These are phyloP conservation scores for Oreohelix idahoensis DNA, from an alignment of 1,140 invertebrate genomes.

Conservation along the genomic window DNA sequence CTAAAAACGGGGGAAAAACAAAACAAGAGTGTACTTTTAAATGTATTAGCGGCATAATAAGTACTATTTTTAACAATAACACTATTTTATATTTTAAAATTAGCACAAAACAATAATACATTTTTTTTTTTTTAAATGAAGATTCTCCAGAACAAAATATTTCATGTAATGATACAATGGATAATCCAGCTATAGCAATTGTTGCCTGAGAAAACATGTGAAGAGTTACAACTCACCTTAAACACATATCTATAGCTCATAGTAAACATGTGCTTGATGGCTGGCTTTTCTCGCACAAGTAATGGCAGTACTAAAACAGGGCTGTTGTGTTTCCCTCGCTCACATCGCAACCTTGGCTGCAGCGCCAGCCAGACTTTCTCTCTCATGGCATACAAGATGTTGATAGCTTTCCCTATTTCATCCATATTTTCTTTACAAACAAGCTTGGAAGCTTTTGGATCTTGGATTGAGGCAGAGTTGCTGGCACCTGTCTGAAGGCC, in stretches of 20 bases:
- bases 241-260: conserved; percentile 58
- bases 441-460: conserved; percentile 47
- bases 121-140: no score
- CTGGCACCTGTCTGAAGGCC: conserved; percentile 15
- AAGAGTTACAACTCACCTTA: conserved; percentile 14
- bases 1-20: no score
- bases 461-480: conserved; percentile 21
- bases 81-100: no score
- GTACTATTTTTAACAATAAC: no score
- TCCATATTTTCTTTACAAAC: conserved; percentile 47
- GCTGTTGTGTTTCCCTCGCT: conserved; percentile 67
- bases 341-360: conserved; percentile 62
- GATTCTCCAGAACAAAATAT: no score
- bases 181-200: no score
- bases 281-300: conserved; percentile 52
- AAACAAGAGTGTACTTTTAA: no score
- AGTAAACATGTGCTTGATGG: conserved; percentile 54
- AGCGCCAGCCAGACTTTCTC: conserved; percentile 62
- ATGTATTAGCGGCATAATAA: no score
- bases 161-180: no score
- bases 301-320: conserved; percentile 67
- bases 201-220: no score
- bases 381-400: conserved; percentile 56
- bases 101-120: no score
- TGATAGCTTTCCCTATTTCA: conserved; percentile 52